Evolutionary conservation across 2,113 vertebrate genomes (phyloP), one percentile per base, ranked within the genome.

Genomic region (Halichoerus grypus): DNA sequence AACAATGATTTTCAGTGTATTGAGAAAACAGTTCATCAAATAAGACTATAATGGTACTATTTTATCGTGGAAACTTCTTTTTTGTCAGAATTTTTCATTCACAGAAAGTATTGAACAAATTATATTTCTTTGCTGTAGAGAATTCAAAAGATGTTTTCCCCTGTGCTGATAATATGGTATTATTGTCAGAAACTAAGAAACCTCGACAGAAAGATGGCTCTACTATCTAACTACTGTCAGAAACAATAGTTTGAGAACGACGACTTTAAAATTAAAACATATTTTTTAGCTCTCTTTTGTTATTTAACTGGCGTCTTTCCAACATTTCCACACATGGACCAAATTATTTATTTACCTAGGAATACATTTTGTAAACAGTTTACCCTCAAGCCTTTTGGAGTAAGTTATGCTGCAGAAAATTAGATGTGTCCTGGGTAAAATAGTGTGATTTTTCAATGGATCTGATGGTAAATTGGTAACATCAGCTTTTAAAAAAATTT

Each of bases 331-430:
- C 77, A 49, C 5, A 22, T 85, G 51, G 65, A 11, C 55, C 84
- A 88, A 55, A 81, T 59, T 81, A 84, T 71, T 98, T 96, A 49
- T 96, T 93, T 96, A 95, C 61, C 19, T 80, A 49, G n/a, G 13
- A 84, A 81, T 49, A 77, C 0, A 92, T 95, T 91, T 96, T 91
- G 4, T 24, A 90, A 76, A 82, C 18, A 82, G 42, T 72, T 96
- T 91, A 71, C 5, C 3, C 33, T 28, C 9, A 9, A 42, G 12
- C 4, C 11, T 93, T 92, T 79, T 67, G 82, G 18, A 72, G 5
- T 83, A 55, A 93, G 16, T 53, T 69, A 61, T 39, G 21, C 8
- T 88, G 13, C 4, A 49, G 63, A 94, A 92, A 92, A 88, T 91
- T 88, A 85, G 8, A 31, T 74, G 11, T 72, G 1, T 83, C 15